Base-by-base conservation (phyloP, 2,113 vertebrate species). In the Nothobranchius furzeri region DNA sequence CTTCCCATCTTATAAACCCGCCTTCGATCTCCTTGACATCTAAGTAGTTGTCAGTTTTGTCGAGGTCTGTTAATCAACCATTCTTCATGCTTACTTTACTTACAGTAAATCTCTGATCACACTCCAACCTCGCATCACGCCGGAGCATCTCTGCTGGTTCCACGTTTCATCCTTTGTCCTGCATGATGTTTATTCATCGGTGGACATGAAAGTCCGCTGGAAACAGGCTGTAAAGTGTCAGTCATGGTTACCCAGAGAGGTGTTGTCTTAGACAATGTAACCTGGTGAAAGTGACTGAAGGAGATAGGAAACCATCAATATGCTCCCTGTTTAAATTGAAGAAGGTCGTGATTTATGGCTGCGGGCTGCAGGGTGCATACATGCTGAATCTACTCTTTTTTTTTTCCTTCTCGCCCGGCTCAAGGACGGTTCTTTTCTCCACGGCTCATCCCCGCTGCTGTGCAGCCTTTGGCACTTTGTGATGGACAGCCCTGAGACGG, bases 381-480 rank as follows among this genome's bases (percentile, higher is more conserved):
- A 89, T 91, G 90, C 89, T 91, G 90, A 91, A 90, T 90, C 78
- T 84, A 85, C 88, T 84, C 62, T 87, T 90, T 87, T 83, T 69
- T 68, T 65, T 52, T 47, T 65, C 14, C 46, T 75, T 2, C 77
- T 76, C 66, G 70, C 73, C 81, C 60, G 76, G 82, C 90, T 89
- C 90, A 92, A 92, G 91, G 91, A 90, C 89, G 89, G 84, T 88
- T 85, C 78, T 73, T 85, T 79, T 85, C 83, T 83, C 84, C 24
- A 56, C 85, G 78, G 86, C 79, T 85, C 85, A 75, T 87, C 85
- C 63, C 77, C 70, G 54, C 59, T 60, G 58, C 60, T 46, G 7
- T 43, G 68, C 70, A 81, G 82, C 72, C 83, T 72, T 76, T 30
- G 30, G 30, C 30, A 30, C 30, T 76, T 20, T 9, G 74, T 88